phyloP scores from a whole-genome alignment of 2,888 invertebrate genomes.

The Drosophila longiperda region DNA sequence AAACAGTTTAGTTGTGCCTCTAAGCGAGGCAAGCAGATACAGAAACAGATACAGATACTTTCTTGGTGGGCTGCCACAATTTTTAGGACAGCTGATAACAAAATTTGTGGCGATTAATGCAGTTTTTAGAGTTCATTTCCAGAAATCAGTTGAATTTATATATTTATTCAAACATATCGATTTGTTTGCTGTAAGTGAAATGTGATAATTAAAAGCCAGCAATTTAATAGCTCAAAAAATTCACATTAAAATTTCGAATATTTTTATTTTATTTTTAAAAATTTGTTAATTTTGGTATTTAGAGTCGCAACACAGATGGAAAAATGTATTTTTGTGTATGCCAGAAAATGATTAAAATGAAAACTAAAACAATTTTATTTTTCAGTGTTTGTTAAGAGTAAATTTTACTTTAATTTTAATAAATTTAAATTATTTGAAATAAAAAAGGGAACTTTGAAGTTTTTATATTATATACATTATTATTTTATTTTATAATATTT shows the following conservation, averaged over 20 bases:
- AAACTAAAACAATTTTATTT: background rate
- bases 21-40: constrained; percentile 18
- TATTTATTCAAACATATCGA: background rate
- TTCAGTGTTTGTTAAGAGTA: background rate
- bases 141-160: background rate
- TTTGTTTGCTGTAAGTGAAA: background rate
- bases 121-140: constrained; percentile 27
- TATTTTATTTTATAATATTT: too few species aligned
- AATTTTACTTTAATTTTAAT: background rate
- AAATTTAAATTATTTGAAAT: too few species aligned
- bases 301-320: background rate
- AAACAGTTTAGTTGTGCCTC: constrained; percentile 12
- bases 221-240: background rate
- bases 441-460: too few species aligned
- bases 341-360: background rate
- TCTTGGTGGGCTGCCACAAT: constrained; percentile 39
- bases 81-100: constrained; percentile 3
- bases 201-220: background rate
- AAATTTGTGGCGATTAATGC: constrained; percentile 18
- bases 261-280: background rate
- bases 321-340: background rate
- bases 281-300: background rate
- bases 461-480: too few species aligned
- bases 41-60: constrained; percentile 18
- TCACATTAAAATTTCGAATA: background rate